phyloP scores from a whole-genome alignment of 2,113 vertebrate species.

The Varanus salvator region DNA sequence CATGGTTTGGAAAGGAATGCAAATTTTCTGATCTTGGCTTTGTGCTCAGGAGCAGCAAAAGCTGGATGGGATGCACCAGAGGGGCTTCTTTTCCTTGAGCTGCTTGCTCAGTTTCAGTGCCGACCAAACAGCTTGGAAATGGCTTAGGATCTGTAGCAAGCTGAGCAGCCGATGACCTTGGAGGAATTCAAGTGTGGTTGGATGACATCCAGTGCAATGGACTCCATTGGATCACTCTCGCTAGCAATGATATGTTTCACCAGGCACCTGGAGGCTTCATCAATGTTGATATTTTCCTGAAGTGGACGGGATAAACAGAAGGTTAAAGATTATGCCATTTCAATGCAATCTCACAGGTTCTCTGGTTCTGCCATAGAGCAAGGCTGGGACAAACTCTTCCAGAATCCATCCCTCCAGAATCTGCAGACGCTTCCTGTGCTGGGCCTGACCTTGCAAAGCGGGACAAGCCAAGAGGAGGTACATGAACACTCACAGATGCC shows the following conservation, averaged over 20 bases:
- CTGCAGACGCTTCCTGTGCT: no score
- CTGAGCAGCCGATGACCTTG: conserved; percentile 84
- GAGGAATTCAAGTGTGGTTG: conserved; percentile 85
- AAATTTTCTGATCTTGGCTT: conserved; percentile 40
- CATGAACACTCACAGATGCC: no score
- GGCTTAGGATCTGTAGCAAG: conserved; percentile 87
- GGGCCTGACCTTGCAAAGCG: no score
- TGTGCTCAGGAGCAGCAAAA: conserved; percentile 28
- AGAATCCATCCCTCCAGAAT: no score
- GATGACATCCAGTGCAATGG: conserved; percentile 85
- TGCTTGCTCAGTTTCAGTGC: conserved; percentile 48
- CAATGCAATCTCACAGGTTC: neutral
- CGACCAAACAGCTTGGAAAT: conserved; percentile 45
- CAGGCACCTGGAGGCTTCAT: conserved; percentile 92
- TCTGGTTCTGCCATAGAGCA: neutral
- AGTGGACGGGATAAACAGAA: conserved; percentile 32
- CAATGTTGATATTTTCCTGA: conserved; percentile 95
- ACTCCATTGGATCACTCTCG: conserved; percentile 88
- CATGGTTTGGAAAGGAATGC: conserved; percentile 25
- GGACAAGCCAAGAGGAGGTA: no score
- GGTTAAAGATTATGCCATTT: neutral
- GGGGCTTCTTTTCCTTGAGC: conserved; percentile 44
- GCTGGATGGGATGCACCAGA: accelerated
- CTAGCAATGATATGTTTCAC: conserved; percentile 96
- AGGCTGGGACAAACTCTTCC: no score